A percentile compares a stretch with the other conserved stretches of the same genome.
These are phyloP conservation scores for Dallia pectoralis DNA, from an alignment of 2,797 vertebrate species.

Conservation along the genomic window DNA sequence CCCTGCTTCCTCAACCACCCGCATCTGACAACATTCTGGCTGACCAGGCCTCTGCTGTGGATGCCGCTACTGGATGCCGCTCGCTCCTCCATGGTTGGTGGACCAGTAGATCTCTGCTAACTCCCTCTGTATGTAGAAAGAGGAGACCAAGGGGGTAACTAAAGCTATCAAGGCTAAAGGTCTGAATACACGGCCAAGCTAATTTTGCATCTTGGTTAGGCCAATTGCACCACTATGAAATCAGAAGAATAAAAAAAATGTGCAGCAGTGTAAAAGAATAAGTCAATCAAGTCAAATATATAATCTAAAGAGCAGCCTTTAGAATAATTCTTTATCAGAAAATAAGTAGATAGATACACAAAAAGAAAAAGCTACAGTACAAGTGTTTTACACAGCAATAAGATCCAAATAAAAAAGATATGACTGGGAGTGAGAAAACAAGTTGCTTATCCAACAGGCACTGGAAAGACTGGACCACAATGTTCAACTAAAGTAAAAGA, in stretches of 20 bases:
- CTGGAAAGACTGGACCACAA: not conserved
- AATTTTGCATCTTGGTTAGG: too few relatives aligned
- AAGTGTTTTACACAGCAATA: too few relatives aligned
- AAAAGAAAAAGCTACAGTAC: too few relatives aligned
- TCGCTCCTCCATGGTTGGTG: conserved; percentile 83
- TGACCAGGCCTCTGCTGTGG: conserved; percentile 62
- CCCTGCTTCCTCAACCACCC: conserved; percentile 98
- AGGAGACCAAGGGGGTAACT: conserved; percentile 17
- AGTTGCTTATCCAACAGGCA: not conserved
- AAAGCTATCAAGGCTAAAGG: not conserved
- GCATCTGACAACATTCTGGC: conserved; percentile 76
- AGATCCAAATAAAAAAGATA: not conserved
- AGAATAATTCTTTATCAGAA: too few relatives aligned
- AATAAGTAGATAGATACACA: too few relatives aligned
- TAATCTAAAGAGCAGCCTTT: too few relatives aligned
- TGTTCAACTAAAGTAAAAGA: conserved; percentile 20
- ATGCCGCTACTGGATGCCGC: conserved; percentile 69
- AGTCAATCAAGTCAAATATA: too few relatives aligned
- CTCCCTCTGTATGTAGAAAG: conserved; percentile 59
- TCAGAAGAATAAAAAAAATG: too few relatives aligned
- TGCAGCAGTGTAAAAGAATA: too few relatives aligned
- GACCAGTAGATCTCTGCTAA: conserved; percentile 24
- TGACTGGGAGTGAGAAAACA: not conserved
- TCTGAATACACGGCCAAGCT: not conserved
- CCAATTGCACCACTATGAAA: too few relatives aligned